A percentile compares a stretch with the other conserved stretches of the same genome.
Evolutionary conservation across 2,797 vertebrate species (phyloP).

Genomic region (Ataeniobius toweri): DNA sequence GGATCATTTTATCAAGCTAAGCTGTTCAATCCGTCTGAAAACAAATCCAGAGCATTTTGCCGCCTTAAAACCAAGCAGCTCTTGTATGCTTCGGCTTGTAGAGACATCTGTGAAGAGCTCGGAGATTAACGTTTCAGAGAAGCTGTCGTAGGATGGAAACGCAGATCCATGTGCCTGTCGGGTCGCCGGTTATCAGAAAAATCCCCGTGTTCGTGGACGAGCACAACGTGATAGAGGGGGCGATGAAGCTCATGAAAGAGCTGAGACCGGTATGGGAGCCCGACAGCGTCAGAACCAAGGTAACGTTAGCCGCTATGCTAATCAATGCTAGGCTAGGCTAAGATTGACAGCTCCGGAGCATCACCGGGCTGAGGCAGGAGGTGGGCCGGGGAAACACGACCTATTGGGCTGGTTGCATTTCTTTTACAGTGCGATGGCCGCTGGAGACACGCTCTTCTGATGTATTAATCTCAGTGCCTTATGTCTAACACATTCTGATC

Average conservation of each 20-base stretch:
- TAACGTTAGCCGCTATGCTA: slow-evolving; percentile 54
- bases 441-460: fast-evolving
- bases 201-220: slow-evolving; percentile 86
- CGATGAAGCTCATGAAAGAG: slow-evolving; percentile 88
- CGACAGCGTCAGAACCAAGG: slow-evolving; percentile 86
- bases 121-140: slow-evolving; percentile 44
- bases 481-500: not conserved
- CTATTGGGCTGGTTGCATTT: not conserved
- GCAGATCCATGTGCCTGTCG: slow-evolving; percentile 83
- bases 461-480: not conserved
- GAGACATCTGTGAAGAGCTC: slow-evolving; percentile 38
- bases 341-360: slow-evolving; percentile 47
- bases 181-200: slow-evolving; percentile 81
- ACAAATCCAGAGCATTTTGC: not conserved
- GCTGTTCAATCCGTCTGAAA: not conserved
- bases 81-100: slow-evolving; percentile 39
- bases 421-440: not conserved
- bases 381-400: slow-evolving; percentile 18
- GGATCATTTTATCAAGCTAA: not conserved
- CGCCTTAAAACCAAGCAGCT: not conserved
- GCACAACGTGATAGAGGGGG: slow-evolving; percentile 85
- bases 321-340: slow-evolving; percentile 50
- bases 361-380: slow-evolving; percentile 26
- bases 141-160: slow-evolving; percentile 77
- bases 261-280: slow-evolving; percentile 89